phyloP scores from a whole-genome alignment of 2,113 vertebrate genomes.

The Hippolais icterina region DNA sequence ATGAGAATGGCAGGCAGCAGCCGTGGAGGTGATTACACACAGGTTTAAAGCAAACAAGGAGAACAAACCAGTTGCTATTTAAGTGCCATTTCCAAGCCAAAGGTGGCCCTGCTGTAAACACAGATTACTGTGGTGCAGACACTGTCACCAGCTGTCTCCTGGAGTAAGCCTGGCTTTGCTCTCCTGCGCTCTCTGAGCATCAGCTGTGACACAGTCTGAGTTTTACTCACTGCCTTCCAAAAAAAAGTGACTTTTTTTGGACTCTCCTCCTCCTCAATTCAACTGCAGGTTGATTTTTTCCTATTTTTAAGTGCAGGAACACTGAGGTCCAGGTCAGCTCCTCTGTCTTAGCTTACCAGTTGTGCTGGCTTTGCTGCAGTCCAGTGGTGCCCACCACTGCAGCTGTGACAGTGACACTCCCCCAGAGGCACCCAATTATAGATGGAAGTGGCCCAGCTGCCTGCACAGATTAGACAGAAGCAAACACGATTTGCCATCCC shows the following conservation, averaged over 20 bases:
- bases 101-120: not conserved
- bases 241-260: not conserved
- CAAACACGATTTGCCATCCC: slow-evolving; percentile 41
- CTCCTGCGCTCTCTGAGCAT: not conserved
- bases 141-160: not conserved
- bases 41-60: not conserved
- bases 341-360: not conserved
- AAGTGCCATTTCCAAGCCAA: not conserved
- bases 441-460: slow-evolving; percentile 25
- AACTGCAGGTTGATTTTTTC: not conserved
- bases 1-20: not conserved
- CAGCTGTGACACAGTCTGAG: not conserved
- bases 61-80: not conserved
- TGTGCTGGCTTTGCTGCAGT: not conserved
- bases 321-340: not conserved
- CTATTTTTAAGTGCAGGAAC: not conserved
- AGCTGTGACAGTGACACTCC: not conserved
- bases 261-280: not conserved
- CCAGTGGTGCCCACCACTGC: not conserved
- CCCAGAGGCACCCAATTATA: not conserved
- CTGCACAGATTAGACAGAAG: slow-evolving; percentile 40
- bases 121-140: not conserved
- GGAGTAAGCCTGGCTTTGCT: not conserved
- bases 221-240: not conserved
- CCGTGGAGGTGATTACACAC: not conserved